These are phyloP conservation scores for Myiagra hebetior DNA, from an alignment of 2,113 vertebrate species.

Conservation along the genomic window DNA sequence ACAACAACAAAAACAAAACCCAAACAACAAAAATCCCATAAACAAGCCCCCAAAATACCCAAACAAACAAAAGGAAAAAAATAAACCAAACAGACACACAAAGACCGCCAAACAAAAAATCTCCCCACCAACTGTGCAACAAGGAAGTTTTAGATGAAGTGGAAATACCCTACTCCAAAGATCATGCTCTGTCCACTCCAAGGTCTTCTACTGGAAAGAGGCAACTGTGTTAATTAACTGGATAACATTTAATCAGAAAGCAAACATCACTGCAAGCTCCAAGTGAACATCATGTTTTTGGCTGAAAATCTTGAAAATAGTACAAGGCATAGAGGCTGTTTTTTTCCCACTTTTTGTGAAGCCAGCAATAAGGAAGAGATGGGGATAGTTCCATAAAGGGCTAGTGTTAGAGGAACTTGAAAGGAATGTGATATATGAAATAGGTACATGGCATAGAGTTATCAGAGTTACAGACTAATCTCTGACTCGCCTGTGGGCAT, in stretches of 20 bases:
- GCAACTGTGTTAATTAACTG: background rate
- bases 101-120: background rate
- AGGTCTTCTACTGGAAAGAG: background rate
- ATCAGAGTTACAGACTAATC: background rate
- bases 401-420: background rate
- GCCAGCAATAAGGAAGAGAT: background rate
- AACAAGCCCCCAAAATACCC: background rate
- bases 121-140: background rate
- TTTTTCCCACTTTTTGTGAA: background rate
- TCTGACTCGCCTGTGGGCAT: background rate
- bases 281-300: background rate
- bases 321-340: background rate
- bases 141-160: background rate
- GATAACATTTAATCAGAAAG: background rate
- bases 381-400: background rate
- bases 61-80: background rate
- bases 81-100: background rate
- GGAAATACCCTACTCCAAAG: background rate
- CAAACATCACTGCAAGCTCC: background rate
- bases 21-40: background rate
- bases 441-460: background rate
- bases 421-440: background rate
- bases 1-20: rapidly evolving
- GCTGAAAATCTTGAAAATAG: background rate
- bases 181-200: background rate